Evolutionary conservation across 2,113 vertebrate species (phyloP).

Genomic region (Odontophorus gujanensis): DNA sequence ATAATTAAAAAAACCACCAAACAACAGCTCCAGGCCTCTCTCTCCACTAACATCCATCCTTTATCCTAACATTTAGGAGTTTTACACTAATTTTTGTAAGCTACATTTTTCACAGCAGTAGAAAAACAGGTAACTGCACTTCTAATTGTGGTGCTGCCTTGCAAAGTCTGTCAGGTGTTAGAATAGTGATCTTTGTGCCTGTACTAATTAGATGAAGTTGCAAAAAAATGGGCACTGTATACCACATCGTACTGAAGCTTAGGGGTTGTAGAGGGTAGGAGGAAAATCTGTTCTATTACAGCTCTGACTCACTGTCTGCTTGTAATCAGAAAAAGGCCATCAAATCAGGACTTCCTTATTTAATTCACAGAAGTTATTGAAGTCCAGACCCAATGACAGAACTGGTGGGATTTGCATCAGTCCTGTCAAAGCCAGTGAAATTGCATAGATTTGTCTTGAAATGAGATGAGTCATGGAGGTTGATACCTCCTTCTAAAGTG

Average conservation of each 20-base stretch:
- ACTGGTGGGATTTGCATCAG: neutral
- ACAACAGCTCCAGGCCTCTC: neutral
- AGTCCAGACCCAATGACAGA: neutral
- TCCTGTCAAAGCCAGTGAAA: neutral
- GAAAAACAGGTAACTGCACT: slow-evolving; percentile 46
- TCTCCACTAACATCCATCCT: neutral
- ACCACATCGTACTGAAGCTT: neutral
- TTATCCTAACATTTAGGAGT: neutral
- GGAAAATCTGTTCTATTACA: slow-evolving; percentile 38
- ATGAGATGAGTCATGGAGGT: neutral
- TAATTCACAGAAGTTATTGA: slow-evolving; percentile 3
- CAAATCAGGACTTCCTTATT: slow-evolving; percentile 10
- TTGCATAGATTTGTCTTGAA: neutral
- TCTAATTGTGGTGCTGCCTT: slow-evolving; percentile 22
- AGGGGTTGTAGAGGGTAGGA: neutral
- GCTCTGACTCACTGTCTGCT: slow-evolving; percentile 41
- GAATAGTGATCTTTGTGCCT: slow-evolving; percentile 13
- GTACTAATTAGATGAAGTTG: slow-evolving; percentile 46
- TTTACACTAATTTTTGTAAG: slow-evolving; percentile 30
- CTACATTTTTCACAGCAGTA: slow-evolving; percentile 27
- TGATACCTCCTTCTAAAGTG: neutral
- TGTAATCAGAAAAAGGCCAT: slow-evolving; percentile 14
- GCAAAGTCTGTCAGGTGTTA: slow-evolving; percentile 42
- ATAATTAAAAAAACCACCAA: neutral
- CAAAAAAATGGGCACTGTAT: neutral